Base-by-base conservation (phyloP, 1,140 invertebrate genomes). In the Nebria ingens region DNA sequence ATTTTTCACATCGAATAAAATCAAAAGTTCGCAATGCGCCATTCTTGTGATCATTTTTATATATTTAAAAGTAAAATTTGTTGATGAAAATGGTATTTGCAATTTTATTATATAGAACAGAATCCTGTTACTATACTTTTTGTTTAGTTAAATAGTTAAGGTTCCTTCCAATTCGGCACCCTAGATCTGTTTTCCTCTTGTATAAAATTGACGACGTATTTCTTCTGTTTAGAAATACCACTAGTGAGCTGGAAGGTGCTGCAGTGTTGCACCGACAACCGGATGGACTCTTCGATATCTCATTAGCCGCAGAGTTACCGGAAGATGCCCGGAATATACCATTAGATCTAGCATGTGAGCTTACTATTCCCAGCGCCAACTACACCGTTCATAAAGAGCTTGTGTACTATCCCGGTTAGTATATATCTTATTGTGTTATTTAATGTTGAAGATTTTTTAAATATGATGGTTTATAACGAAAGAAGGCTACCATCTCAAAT, bases 351-450 rank as follows among this genome's bases (percentile, higher is more conserved):
- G 79, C 80, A 56, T 85, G 83, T 67, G 79, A 79, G 29, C 67
- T 85, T 57, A 71, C 75, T 61, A 82, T 85, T 72, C 77, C 80
- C n/a, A 73, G 73, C 59, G 81, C 79, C 4, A 79, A 80, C 61
- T 85, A 83, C 61, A 77, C 74, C 45, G 76, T 79, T 52, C 76
- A 78, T 23, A 82, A 79, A 69, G 79, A 81, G 67, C 73, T 78
- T 54, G 75, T 83, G 60, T 82, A 83, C 70, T 82, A 83, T 68
- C 76, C 79, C 68, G 81, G 82, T 84, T n/a, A n/a, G n/a, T n/a
- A n/a, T n/a, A n/a, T n/a, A n/a, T n/a, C n/a, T n/a, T n/a, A n/a
- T n/a, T n/a, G n/a, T n/a, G n/a, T n/a, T n/a, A n/a, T n/a, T n/a
- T n/a, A n/a, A n/a, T n/a, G n/a, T n/a, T n/a, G n/a, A n/a, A n/a